Conservation (phyloP, 2,888 invertebrate species). For the Poecilobothrus nobilitatus region DNA sequence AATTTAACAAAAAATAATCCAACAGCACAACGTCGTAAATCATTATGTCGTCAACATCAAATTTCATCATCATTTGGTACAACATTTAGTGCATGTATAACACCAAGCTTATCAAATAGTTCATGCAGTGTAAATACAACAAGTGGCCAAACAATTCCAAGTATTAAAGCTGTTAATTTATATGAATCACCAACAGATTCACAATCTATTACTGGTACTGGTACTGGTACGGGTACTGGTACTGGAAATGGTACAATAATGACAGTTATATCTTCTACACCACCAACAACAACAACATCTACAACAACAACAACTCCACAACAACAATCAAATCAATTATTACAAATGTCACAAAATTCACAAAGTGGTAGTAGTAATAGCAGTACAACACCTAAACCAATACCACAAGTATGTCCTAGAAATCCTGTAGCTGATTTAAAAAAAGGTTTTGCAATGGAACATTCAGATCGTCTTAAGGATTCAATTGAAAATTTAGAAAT, state of each 20-base stretch:
- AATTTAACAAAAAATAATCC: constrained; percentile 35
- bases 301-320: constrained; percentile 12
- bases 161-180: constrained; percentile 22
- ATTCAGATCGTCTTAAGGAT: constrained; percentile 33
- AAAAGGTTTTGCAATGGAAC: constrained; percentile 34
- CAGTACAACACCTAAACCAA: not conserved
- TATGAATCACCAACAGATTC: not conserved
- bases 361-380: not conserved
- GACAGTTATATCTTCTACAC: constrained; percentile 23
- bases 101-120: constrained; percentile 39
- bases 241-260: constrained; percentile 22
- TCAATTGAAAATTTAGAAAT: constrained; percentile 44
- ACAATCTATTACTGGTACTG: constrained; percentile 27
- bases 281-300: constrained; percentile 5
- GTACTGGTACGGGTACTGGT: constrained; percentile 30
- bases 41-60: constrained; percentile 42
- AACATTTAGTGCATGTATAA: constrained; percentile 35
- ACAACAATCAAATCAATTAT: constrained; percentile 8
- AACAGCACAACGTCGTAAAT: constrained; percentile 42
- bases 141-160: constrained; percentile 30
- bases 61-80: constrained; percentile 42
- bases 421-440: constrained; percentile 36
- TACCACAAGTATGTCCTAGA: constrained; percentile 25
- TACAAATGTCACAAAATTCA: constrained; percentile 17
- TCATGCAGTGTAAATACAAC: constrained; percentile 31